Base-by-base conservation (phyloP, 30 jellyfish, hydroid and myxozoan species). In the Turritopsis dohrnii region DNA sequence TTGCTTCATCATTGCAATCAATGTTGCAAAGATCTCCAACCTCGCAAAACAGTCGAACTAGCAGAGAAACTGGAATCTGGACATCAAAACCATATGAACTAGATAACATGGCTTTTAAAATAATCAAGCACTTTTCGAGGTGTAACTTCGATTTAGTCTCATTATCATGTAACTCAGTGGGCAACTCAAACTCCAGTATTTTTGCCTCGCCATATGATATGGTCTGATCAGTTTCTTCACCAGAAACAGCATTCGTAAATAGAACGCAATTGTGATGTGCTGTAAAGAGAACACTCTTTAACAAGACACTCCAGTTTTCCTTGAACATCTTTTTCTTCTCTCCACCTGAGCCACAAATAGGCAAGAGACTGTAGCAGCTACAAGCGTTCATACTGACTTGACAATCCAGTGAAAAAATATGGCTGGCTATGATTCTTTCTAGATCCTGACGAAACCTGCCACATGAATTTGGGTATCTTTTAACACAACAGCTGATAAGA, bases 271-370 rank as follows among this genome's bases (percentile, higher is more conserved):
- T 26, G 1, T 77, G 74, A 19, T 29, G 71, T 29, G 71, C 72
- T 29, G 85, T 77, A 26, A 26, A 19, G 19, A 77, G 71, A 52
- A 77, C 85, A 29, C 85, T 19, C 7, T 25, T 77, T 19, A 77
- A 29, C 27, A 77, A 60, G 9, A 29, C 5, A 20, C 29, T n/a
- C 1, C 28, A 77, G 28, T 66, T 53, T 7, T 77, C 85, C 7
- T 28, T 60, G n/a, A 21, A 72, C 71, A 26, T 22, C 8, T 29
- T 30, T 20, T 66, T 53, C 28, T 60, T 53, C 71, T 77, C 85
- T 17, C 85, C 85, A 5, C 85, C 72, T 29, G 85, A 77, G 23
- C 85, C 85, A 29, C 75, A 77, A n/a, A 77, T 24, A 1, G 85
- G 71, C 30, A 77, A 21, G 24, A 52, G 53, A 29, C 75, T 60